These are phyloP conservation scores for Rotaria macrura DNA, from an alignment of 2,888 invertebrate species.

Conservation along the genomic window DNA sequence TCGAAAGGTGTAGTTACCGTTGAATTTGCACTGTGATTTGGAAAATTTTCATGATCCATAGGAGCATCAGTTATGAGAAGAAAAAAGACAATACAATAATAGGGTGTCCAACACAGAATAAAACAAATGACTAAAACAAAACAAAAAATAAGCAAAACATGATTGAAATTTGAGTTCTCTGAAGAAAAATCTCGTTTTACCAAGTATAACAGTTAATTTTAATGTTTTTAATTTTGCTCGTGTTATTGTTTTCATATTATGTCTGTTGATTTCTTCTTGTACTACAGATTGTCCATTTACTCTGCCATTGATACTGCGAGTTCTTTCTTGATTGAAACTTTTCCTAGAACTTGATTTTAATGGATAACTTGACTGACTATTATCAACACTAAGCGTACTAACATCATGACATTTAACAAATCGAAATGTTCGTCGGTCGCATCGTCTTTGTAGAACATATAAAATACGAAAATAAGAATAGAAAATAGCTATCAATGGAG, in stretches of 20 bases:
- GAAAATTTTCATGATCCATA: neutral
- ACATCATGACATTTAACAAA: neutral
- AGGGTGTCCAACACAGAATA: slow-evolving; percentile 17
- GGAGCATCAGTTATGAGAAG: neutral
- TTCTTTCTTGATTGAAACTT: neutral
- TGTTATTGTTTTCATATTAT: slow-evolving; percentile 1
- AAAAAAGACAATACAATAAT: neutral
- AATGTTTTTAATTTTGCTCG: slow-evolving; percentile 14
- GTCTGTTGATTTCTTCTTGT: neutral
- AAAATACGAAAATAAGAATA: slow-evolving; percentile 14
- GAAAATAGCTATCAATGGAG: neutral
- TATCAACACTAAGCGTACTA: neutral
- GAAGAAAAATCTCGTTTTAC: neutral
- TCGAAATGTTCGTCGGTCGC: slow-evolving; percentile 18
- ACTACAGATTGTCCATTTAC: neutral
- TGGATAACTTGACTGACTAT: neutral
- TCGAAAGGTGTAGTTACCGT: neutral
- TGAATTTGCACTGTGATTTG: neutral
- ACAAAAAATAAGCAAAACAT: neutral
- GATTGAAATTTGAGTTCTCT: too few relatives aligned
- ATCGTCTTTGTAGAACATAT: slow-evolving; percentile 13
- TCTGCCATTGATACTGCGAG: neutral
- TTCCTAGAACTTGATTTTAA: neutral
- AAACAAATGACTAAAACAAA: neutral
- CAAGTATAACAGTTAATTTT: neutral